Base-by-base conservation (phyloP, 2,888 invertebrate genomes). In the Netelia melanura region DNA sequence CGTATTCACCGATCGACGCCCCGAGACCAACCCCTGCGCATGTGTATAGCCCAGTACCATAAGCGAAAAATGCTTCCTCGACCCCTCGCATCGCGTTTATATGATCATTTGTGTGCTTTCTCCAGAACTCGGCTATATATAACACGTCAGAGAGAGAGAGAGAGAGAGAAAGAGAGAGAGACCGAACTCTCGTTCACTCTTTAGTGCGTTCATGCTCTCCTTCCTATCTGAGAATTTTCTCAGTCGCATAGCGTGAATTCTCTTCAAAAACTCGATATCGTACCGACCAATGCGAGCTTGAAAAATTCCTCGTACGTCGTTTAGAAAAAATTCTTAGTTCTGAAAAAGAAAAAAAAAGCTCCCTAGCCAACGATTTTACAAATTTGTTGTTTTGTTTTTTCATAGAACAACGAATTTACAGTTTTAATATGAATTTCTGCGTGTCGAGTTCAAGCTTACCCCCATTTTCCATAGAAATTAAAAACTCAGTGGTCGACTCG, bases 1-100 rank as follows among this genome's bases (percentile, higher is more conserved):
- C 90, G 83, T 80, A 80, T 78, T 84, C 86, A 86, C 83, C 82
- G 68, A 83, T 80, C 72, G 23, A 62, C 48, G 54, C 75, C 10
- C 72, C 56, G 62, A 68, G 71, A 68, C 76, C 77, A 23, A 56
- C 64, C 48, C 38, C 30, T 21, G 56, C 38, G 14, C 52, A 11
- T 23, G 10, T 43, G 44, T 14, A 67, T 67, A 67, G 10, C 43
- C 10, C 17, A 38, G 30, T 65, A 17, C 43, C 9, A 17, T 38
- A 10, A 38, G 30, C 38, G 17, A 6, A 65, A 14, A 38, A 17
- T 38, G 38, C n/a, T 38, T 17, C 30, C 30, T 38, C 38, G 10
- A n/a, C 44, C 68, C 14, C 61, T 43, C 38, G 8, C 48, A 38
- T 48, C 70, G n/a, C 38, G 62, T 58, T 61, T 62, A 23, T 62